Evolutionary conservation across 1,140 invertebrate species (phyloP), one percentile per base, ranked within the genome.

Genomic region (Colletes latitarsis): DNA sequence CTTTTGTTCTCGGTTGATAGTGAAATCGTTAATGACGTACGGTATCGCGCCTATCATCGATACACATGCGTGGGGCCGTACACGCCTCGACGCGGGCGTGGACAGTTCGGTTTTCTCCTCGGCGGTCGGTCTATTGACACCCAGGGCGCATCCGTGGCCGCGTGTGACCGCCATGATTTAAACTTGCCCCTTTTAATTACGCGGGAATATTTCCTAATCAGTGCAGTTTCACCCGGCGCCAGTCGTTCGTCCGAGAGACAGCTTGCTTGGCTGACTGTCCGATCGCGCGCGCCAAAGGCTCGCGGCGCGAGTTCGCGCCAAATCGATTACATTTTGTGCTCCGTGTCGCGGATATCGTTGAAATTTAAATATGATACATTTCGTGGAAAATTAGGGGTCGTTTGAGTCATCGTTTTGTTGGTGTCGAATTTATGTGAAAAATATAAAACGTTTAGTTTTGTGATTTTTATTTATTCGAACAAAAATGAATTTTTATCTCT

Each of bases 131-230:
- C 79, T 76, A 89, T 89, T 88, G 82, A 77, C 85, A 89, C 64
- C 62, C 87, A 84, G 53, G 60, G 68, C 81, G 87, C 88, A 89
- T 88, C 66, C 70, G 55, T 41, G 74, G 49, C 55, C 75, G 75
- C 73, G 80, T 72, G 82, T 81, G 81, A 83, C 39, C 81, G 78
- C 63, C 60, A 63, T 62, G 57, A 75, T 85, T 85, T 81, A 81
- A 88, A 81, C 75, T 83, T 72, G 55, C 73, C 63, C 80, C 83
- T 77, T 90, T 82, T 90, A 91, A 90, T 91, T 91, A 91, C 89
- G 89, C 88, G 89, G 66, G 58, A 66, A 90, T 90, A 88, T 91
- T 91, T 90, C 90, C 84, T 89, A 90, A 91, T 91, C 89, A 82
- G 87, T 75, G 77, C 83, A 80, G 82, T 90, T 90, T 90, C 89